These are phyloP conservation scores for Charanyca ferruginea DNA, from an alignment of 2,888 invertebrate genomes.

Conservation along the genomic window DNA sequence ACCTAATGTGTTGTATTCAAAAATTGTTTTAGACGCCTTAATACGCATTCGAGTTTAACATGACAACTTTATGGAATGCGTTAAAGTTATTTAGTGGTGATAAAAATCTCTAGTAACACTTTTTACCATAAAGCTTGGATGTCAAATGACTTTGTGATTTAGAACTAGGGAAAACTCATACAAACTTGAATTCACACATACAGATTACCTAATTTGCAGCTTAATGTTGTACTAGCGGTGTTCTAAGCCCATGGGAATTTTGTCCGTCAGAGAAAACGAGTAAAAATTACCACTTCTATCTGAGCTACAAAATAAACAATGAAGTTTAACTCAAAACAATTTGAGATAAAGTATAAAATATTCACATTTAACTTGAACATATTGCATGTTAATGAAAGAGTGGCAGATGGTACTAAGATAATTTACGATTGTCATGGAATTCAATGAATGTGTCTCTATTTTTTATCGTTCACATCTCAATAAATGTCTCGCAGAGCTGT, in stretches of 20 bases:
- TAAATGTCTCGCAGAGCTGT: slow-evolving; percentile 37
- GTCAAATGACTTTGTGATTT: slow-evolving; percentile 68
- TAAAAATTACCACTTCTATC: slow-evolving; percentile 70
- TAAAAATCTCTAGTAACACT: slow-evolving; percentile 44
- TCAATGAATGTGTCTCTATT: slow-evolving; percentile 34
- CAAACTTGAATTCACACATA: slow-evolving; percentile 85
- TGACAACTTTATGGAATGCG: slow-evolving; percentile 46
- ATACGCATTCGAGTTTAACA: slow-evolving; percentile 32
- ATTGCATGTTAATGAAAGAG: slow-evolving; percentile 46
- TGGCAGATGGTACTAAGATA: slow-evolving; percentile 32
- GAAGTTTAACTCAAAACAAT: slow-evolving; percentile 71
- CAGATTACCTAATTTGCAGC: slow-evolving; percentile 87
- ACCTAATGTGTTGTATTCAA: slow-evolving; percentile 71
- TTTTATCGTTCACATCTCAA: slow-evolving; percentile 50
- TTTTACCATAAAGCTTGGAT: slow-evolving; percentile 73
- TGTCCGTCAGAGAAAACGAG: slow-evolving; percentile 66
- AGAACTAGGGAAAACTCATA: slow-evolving; percentile 72
- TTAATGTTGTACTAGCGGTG: slow-evolving; percentile 83
- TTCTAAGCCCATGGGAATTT: slow-evolving; percentile 81
- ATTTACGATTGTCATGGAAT: slow-evolving; percentile 34
- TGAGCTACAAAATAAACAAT: slow-evolving; percentile 78
- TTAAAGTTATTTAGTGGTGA: slow-evolving; percentile 22
- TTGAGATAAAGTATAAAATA: slow-evolving; percentile 68
- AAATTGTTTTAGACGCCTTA: slow-evolving; percentile 72
- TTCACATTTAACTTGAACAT: slow-evolving; percentile 36